Conservation (phyloP, 2,113 vertebrate species). For the Rhea pennata region DNA sequence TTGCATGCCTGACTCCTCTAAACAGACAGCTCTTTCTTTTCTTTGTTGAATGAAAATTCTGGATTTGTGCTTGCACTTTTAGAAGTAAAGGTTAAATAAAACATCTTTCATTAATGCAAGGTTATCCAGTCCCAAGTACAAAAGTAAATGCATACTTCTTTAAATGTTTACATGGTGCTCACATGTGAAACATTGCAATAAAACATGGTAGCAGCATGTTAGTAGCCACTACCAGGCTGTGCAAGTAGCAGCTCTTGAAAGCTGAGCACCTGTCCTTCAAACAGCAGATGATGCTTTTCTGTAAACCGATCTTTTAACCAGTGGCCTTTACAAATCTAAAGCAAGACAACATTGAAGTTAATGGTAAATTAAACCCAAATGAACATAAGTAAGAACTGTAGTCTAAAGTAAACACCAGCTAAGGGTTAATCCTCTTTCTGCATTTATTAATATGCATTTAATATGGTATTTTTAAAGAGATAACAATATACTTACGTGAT, state of each 20-base stretch:
- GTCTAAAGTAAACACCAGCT: background rate
- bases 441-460: background rate
- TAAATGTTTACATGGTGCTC: background rate
- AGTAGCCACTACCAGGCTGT: rapidly evolving
- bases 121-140: background rate
- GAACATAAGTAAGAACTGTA: background rate
- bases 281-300: background rate
- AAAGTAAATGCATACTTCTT: background rate
- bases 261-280: background rate
- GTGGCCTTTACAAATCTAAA: background rate
- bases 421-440: background rate
- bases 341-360: background rate
- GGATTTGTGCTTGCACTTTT: background rate
- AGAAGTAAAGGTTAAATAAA: background rate
- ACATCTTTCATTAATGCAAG: background rate
- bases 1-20: background rate
- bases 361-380: background rate
- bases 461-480: background rate
- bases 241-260: background rate
- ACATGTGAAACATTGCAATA: background rate
- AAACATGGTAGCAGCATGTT: background rate
- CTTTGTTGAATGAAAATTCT: background rate
- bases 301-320: background rate
- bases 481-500: background rate
- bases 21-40: background rate